A percentile compares a stretch with the other conserved stretches of the same genome.
phyloP scores from a whole-genome alignment of 2,888 invertebrate genomes.

The Carabus problematicus region DNA sequence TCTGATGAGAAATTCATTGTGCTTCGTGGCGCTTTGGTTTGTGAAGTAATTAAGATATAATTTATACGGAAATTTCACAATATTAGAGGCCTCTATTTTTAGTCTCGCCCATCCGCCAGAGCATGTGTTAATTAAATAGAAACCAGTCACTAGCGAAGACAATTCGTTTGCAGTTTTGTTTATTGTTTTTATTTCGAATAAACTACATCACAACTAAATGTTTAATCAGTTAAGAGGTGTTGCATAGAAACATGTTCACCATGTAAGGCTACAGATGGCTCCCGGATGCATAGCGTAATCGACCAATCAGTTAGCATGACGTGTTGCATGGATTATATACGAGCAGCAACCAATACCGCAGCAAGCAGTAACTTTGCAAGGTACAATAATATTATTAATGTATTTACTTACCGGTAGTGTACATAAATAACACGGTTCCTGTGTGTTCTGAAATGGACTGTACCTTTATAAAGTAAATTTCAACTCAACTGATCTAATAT shows the following conservation, averaged over 20 bases:
- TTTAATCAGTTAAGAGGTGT: no score
- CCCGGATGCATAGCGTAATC: no score
- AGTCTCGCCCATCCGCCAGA: not conserved
- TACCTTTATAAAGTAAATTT: not conserved
- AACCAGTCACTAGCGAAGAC: no score
- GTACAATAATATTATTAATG: not conserved
- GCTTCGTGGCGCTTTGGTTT: slow-evolving; percentile 36
- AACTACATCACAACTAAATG: no score
- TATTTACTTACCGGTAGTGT: not conserved
- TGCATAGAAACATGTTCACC: no score
- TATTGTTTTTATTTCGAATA: no score
- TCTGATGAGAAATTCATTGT: slow-evolving; percentile 40
- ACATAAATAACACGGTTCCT: not conserved
- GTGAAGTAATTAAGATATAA: slow-evolving; percentile 40
- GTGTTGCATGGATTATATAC: not conserved
- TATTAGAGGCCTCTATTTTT: slow-evolving; percentile 26
- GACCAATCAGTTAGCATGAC: no score
- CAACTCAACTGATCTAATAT: not conserved
- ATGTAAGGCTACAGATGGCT: no score
- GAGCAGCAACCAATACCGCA: not conserved
- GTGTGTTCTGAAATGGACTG: not conserved
- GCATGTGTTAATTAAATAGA: not conserved
- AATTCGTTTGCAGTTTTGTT: no score
- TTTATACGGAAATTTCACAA: slow-evolving; percentile 37
- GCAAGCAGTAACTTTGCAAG: not conserved